Conservation (phyloP, 2,797 vertebrate species). For the Nothura maculosa region DNA sequence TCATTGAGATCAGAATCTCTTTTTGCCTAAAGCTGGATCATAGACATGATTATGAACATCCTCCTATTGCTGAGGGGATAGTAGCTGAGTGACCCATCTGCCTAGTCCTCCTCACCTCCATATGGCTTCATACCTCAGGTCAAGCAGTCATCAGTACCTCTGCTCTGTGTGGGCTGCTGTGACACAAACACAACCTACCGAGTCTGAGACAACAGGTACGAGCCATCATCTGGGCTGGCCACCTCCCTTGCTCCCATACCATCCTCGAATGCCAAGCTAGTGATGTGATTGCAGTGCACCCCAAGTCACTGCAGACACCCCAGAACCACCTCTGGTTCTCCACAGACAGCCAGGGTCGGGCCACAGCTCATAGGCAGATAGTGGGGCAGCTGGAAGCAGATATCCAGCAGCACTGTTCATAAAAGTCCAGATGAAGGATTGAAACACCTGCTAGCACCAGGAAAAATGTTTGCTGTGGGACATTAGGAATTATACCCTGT, state of each 20-base stretch:
- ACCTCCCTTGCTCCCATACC: background rate
- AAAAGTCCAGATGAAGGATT: constrained; percentile 37
- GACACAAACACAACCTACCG: background rate
- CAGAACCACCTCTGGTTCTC: background rate
- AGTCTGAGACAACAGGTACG: background rate
- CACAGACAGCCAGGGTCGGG: background rate
- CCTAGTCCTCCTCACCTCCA: background rate
- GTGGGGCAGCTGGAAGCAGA: constrained; percentile 17
- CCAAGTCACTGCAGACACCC: background rate
- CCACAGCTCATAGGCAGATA: background rate
- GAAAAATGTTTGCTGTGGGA: constrained; percentile 41
- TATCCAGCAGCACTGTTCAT: background rate
- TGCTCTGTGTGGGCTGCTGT: background rate
- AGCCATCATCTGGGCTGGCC: background rate
- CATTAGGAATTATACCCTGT: background rate
- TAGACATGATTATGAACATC: background rate
- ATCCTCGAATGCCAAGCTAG: background rate
- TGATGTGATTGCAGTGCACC: background rate
- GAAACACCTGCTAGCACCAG: constrained; percentile 42
- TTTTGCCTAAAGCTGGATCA: background rate
- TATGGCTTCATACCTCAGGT: accelerated
- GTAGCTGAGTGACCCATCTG: background rate
- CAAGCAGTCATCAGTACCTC: background rate
- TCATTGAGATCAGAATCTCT: accelerated
- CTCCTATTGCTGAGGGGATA: background rate